Evolutionary conservation across 2,888 invertebrate genomes (phyloP).

Genomic region (Pseudanteris insignis): DNA sequence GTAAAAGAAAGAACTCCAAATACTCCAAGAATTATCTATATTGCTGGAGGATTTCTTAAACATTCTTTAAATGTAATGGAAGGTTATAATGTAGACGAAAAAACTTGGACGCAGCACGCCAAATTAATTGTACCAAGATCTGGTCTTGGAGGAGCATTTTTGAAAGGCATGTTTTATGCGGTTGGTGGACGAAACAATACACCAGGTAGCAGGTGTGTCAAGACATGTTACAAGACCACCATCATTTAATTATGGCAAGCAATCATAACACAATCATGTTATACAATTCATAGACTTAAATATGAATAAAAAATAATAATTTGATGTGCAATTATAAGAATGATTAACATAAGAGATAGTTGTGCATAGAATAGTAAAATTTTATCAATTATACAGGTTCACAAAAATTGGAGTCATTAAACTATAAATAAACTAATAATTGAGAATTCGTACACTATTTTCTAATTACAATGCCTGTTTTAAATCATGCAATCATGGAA

Average conservation of each 20-base stretch:
- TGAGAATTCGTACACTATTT: no score
- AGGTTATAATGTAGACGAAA: slow-evolving; percentile 87
- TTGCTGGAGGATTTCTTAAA: slow-evolving; percentile 88
- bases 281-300: not conserved
- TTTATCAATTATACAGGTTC: no score
- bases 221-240: slow-evolving; percentile 7
- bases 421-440: no score
- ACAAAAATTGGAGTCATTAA: no score
- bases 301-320: no score
- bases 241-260: slow-evolving; percentile 24
- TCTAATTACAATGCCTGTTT: no score
- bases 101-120: slow-evolving; percentile 83
- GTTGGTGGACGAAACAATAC: slow-evolving; percentile 93
- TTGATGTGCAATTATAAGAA: no score
- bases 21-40: slow-evolving; percentile 88
- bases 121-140: slow-evolving; percentile 88
- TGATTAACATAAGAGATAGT: no score
- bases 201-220: slow-evolving; percentile 75
- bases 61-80: slow-evolving; percentile 89
- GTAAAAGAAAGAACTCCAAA: slow-evolving; percentile 89
- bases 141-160: slow-evolving; percentile 85
- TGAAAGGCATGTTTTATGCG: slow-evolving; percentile 89
- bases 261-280: slow-evolving; percentile 13
- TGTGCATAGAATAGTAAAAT: no score
- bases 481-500: no score